Percentiles rank a stretch among this genome's conserved stretches.
Conservation (phyloP, 2,797 vertebrate genomes). For the Peromyscus melanophrys region DNA sequence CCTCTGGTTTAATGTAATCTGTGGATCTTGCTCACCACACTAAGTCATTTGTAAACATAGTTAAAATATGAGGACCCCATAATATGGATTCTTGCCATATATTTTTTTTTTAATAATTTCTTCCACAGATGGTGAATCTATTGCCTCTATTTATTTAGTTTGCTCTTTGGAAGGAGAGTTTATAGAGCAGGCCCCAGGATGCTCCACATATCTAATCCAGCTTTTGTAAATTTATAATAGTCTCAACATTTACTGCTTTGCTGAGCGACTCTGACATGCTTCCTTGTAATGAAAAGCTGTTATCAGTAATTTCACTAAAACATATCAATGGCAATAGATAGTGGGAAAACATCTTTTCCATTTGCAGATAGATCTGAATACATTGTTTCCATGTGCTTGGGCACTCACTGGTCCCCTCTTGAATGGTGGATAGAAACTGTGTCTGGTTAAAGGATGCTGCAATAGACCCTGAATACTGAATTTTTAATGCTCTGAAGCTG, state of each 20-base stretch:
- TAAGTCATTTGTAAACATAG: slow-evolving; percentile 76
- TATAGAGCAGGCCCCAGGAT: background rate
- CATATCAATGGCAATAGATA: background rate
- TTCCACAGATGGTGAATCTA: slow-evolving; percentile 65
- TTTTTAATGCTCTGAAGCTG: slow-evolving; percentile 69
- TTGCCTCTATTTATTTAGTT: slow-evolving; percentile 71
- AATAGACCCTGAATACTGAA: slow-evolving; percentile 60
- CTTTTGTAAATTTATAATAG: slow-evolving; percentile 16
- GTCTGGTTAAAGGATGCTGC: slow-evolving; percentile 66
- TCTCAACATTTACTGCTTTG: background rate
- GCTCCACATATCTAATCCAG: background rate
- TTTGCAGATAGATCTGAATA: slow-evolving; percentile 56
- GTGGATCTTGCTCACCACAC: slow-evolving; percentile 68
- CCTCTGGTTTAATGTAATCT: slow-evolving; percentile 54
- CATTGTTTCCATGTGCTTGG: background rate
- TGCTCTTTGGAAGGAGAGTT: slow-evolving; percentile 5
- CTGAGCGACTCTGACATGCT: slow-evolving; percentile 26
- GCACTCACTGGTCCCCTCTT: slow-evolving; percentile 23
- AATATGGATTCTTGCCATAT: slow-evolving; percentile 46
- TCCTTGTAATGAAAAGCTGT: slow-evolving; percentile 50
- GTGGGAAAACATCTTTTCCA: background rate
- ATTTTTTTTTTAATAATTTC: slow-evolving; percentile 64
- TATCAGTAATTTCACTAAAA: slow-evolving; percentile 35
- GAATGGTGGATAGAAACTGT: slow-evolving; percentile 47
- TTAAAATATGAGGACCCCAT: slow-evolving; percentile 65